phyloP scores from a whole-genome alignment of 2,888 invertebrate species.

The Caradrina clavipalpis region DNA sequence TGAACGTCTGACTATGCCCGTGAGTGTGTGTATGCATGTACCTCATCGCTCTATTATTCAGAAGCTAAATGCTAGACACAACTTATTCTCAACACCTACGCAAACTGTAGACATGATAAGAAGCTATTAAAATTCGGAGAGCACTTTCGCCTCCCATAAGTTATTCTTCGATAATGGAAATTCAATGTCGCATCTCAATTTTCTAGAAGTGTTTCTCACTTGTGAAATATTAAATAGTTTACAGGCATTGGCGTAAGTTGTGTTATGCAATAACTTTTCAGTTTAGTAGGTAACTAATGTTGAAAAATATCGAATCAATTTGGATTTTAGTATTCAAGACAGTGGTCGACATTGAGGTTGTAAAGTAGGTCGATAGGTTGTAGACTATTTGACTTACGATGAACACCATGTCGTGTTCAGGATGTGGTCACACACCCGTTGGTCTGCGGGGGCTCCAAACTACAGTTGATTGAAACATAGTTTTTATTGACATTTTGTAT shows the following conservation, averaged over 20 bases:
- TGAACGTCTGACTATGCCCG: too few relatives aligned
- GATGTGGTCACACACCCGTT: too few relatives aligned
- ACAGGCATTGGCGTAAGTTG: constrained; percentile 19
- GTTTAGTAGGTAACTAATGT: neutral
- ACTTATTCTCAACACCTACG: constrained; percentile 31
- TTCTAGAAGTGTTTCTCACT: constrained; percentile 52
- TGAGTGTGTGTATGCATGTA: too few relatives aligned
- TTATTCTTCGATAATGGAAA: constrained; percentile 74
- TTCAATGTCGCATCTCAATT: constrained; percentile 69
- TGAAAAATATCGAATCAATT: neutral
- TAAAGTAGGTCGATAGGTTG: neutral
- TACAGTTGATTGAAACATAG: too few relatives aligned
- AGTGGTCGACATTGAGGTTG: too few relatives aligned
- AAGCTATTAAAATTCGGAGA: constrained; percentile 71
- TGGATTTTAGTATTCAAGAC: too few relatives aligned
- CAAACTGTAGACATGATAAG: constrained; percentile 33
- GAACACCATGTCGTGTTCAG: too few relatives aligned
- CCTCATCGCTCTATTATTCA: constrained; percentile 13
- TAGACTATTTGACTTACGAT: too few relatives aligned
- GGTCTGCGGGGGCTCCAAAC: too few relatives aligned
- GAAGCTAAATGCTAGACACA: constrained; percentile 13
- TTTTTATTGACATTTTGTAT: too few relatives aligned
- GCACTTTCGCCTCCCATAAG: constrained; percentile 65
- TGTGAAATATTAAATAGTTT: constrained; percentile 43
- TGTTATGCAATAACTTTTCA: neutral